A percentile compares a stretch with the other conserved stretches of the same genome.
These are phyloP conservation scores for Aricia artaxerxes DNA, from an alignment of 2,888 invertebrate genomes.

Conservation along the genomic window DNA sequence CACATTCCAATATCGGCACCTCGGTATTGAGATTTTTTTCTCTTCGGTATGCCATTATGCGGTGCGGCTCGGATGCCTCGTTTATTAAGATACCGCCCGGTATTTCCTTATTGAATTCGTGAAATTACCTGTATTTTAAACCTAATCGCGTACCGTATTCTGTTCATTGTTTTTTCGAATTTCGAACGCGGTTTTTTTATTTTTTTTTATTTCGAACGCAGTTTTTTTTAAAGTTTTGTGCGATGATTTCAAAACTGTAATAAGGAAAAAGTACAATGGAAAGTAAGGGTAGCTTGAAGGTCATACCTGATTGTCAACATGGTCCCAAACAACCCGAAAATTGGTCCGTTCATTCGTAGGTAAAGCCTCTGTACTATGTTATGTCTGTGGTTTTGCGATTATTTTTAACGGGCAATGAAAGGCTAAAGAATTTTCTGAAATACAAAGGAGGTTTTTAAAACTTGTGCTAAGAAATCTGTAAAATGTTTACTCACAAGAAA, in stretches of 20 bases:
- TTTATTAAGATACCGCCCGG: constrained; percentile 58
- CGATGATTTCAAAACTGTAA: not conserved
- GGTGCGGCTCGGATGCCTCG: constrained; percentile 44
- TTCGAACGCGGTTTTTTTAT: not conserved
- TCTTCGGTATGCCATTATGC: constrained; percentile 70
- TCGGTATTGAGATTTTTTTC: constrained; percentile 62
- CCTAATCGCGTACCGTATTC: not conserved
- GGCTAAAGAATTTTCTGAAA: not conserved
- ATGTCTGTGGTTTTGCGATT: too few relatives aligned
- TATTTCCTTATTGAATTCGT: constrained; percentile 43
- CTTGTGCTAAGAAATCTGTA: not conserved
- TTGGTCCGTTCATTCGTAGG: too few relatives aligned
- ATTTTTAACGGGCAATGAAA: too few relatives aligned
- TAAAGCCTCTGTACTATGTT: too few relatives aligned
- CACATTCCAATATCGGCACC: constrained; percentile 59
- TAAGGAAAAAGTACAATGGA: too few relatives aligned
- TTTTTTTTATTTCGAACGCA: not conserved
- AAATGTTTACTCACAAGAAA: constrained; percentile 1
- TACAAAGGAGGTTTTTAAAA: not conserved
- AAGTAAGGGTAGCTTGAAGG: too few relatives aligned
- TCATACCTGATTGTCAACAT: not conserved
- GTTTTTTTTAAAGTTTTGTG: not conserved
- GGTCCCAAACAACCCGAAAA: not conserved
- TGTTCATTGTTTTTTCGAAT: not conserved
- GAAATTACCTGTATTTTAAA: constrained; percentile 23